Percentiles rank a stretch among this genome's conserved stretches.
phyloP scores from a whole-genome alignment of 1,140 invertebrate genomes.

The Brachionus rubens region DNA sequence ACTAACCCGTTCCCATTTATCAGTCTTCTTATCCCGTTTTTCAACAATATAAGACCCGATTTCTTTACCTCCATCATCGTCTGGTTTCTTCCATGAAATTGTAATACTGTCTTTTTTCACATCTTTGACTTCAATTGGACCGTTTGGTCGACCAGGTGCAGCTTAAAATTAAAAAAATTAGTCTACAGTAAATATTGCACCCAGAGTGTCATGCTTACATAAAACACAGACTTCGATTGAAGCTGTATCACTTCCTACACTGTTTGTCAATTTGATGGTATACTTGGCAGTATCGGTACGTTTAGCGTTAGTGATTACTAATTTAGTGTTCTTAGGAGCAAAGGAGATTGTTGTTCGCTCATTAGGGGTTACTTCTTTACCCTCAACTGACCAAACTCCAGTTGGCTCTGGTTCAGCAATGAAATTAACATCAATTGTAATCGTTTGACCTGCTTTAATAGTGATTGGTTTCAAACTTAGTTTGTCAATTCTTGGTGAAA shows the following conservation, averaged over 20 bases:
- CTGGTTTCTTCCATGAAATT: slow-evolving; percentile 64
- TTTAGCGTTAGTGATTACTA: slow-evolving; percentile 79
- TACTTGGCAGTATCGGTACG: slow-evolving; percentile 86
- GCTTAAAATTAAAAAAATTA: slow-evolving; percentile 54
- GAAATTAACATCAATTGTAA: slow-evolving; percentile 90
- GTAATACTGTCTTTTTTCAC: slow-evolving; percentile 73
- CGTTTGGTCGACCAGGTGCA: slow-evolving; percentile 77
- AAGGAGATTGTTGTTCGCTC: slow-evolving; percentile 34
- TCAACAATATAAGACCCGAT: slow-evolving; percentile 46
- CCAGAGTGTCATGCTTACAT: slow-evolving; percentile 62
- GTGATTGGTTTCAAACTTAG: slow-evolving; percentile 25
- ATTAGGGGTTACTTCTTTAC: neutral
- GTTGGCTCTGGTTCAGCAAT: slow-evolving; percentile 90
- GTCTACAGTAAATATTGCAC: neutral
- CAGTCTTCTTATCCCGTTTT: slow-evolving; percentile 33
- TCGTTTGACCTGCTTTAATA: slow-evolving; percentile 84
- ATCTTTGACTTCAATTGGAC: slow-evolving; percentile 67
- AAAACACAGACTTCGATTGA: slow-evolving; percentile 81
- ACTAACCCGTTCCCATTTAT: slow-evolving; percentile 28
- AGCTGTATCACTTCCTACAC: slow-evolving; percentile 77
- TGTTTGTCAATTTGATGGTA: slow-evolving; percentile 76
- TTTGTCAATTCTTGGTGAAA: slow-evolving; percentile 44
- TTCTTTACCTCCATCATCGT: slow-evolving; percentile 50
- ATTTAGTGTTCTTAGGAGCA: slow-evolving; percentile 43
- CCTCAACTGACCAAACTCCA: slow-evolving; percentile 83